A percentile compares a stretch with the other conserved stretches of the same genome.
These are phyloP conservation scores for Cuniculus paca DNA, from an alignment of 2,797 vertebrate species.

Conservation along the genomic window DNA sequence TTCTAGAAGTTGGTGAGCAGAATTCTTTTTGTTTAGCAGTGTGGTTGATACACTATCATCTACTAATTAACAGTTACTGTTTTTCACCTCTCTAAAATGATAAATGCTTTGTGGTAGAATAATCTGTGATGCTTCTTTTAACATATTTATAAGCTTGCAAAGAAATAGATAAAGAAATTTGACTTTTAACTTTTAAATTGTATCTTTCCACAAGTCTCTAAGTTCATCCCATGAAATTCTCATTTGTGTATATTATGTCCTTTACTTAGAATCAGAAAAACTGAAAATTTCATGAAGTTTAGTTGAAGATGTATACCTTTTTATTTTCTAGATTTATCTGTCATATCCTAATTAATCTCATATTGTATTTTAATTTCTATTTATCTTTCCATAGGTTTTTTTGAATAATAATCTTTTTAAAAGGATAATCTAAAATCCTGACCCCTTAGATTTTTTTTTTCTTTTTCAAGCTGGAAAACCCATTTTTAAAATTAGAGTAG, in stretches of 20 bases:
- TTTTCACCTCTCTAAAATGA: background rate
- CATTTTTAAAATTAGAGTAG: constrained; percentile 62
- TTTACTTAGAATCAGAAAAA: constrained; percentile 4
- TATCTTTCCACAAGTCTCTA: background rate
- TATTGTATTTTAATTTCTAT: constrained; percentile 70
- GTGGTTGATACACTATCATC: background rate
- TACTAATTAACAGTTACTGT: background rate
- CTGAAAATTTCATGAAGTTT: background rate
- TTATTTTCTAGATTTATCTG: background rate
- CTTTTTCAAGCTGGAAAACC: constrained; percentile 61
- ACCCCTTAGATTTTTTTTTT: constrained; percentile 74
- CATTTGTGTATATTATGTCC: background rate
- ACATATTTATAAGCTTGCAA: constrained; percentile 16
- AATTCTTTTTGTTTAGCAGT: constrained; percentile 57
- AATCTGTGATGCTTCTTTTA: constrained; percentile 9
- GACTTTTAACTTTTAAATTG: constrained; percentile 9
- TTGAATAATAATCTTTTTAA: constrained; percentile 35
- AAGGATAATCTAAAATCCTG: constrained; percentile 60
- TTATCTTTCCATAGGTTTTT: constrained; percentile 20
- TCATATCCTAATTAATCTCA: constrained; percentile 10
- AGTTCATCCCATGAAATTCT: constrained; percentile 35
- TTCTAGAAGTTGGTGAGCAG: constrained; percentile 78
- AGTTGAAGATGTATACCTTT: background rate
- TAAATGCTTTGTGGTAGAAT: background rate
- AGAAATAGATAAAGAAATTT: background rate